Conservation (phyloP, 2,888 invertebrate species). For the Pyrochroa serraticornis region DNA sequence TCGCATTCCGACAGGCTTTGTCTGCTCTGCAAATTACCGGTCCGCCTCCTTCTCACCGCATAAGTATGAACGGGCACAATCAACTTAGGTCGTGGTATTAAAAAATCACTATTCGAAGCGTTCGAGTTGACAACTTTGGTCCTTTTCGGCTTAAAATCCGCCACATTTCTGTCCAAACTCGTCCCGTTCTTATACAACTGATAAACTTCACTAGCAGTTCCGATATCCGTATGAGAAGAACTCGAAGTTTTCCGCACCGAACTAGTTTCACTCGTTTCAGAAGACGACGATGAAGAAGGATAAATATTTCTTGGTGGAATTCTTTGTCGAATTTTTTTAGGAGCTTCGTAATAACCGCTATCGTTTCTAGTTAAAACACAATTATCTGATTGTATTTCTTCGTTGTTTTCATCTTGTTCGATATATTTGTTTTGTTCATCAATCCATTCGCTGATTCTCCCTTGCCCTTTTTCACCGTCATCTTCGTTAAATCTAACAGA, state of each 20-base stretch:
- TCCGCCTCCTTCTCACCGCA: slow-evolving; percentile 77
- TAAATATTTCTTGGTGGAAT: slow-evolving; percentile 53
- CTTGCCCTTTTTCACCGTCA: slow-evolving; percentile 35
- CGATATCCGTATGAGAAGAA: slow-evolving; percentile 14
- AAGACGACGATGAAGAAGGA: slow-evolving; percentile 42
- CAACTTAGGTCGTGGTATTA: slow-evolving; percentile 83
- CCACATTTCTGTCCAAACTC: slow-evolving; percentile 16
- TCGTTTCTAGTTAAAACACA: slow-evolving; percentile 46
- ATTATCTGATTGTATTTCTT: slow-evolving; percentile 5
- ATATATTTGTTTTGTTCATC: slow-evolving; percentile 54
- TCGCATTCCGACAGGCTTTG: slow-evolving; percentile 23
- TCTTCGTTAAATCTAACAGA: slow-evolving; percentile 53
- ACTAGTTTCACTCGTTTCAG: slow-evolving; percentile 1
- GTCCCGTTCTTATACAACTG: slow-evolving; percentile 49
- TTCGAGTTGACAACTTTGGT: too few species aligned
- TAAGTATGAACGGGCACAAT: slow-evolving; percentile 90
- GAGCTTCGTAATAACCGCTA: slow-evolving; percentile 53
- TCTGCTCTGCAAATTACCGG: slow-evolving; percentile 69
- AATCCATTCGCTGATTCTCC: slow-evolving; percentile 53
- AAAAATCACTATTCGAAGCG: slow-evolving; percentile 63
- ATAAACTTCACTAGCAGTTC: slow-evolving; percentile 33
- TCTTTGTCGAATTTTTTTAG: slow-evolving; percentile 53
- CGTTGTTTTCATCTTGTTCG: slow-evolving; percentile 23
- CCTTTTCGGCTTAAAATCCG: slow-evolving; percentile 25
- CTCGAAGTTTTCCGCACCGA: slow-evolving; percentile 6